phyloP scores from a whole-genome alignment of 2,113 vertebrate genomes.

The Dryoscopus gambensis region DNA sequence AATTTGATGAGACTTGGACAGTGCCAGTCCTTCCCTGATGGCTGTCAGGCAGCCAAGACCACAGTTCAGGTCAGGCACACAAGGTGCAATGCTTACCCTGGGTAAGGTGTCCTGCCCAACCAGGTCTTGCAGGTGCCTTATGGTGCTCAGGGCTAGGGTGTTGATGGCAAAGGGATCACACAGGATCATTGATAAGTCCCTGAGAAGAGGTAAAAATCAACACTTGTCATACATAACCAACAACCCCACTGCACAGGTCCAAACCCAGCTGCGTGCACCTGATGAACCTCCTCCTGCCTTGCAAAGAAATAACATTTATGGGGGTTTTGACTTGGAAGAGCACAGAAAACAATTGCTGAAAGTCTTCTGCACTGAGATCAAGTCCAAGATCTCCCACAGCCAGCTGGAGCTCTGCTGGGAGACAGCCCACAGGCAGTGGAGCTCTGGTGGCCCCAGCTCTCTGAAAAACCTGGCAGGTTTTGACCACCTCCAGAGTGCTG shows the following conservation, averaged over 20 bases:
- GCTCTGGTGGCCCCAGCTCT: not conserved
- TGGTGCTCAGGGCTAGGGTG: slow-evolving; percentile 90
- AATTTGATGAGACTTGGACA: not conserved
- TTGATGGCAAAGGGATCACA: slow-evolving; percentile 98
- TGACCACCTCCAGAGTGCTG: not conserved
- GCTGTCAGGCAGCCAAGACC: not conserved
- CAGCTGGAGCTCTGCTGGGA: not conserved
- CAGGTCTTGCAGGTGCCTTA: slow-evolving; percentile 92
- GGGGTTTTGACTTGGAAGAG: not conserved
- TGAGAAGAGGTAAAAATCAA: slow-evolving; percentile 25
- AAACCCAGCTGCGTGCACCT: not conserved
- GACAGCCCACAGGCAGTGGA: not conserved
- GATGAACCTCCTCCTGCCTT: not conserved
- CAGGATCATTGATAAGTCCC: slow-evolving; percentile 97
- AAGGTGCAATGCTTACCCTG: slow-evolving; percentile 77
- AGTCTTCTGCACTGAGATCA: not conserved
- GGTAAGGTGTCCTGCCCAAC: slow-evolving; percentile 92
- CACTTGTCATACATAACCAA: not conserved
- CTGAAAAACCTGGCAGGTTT: not conserved
- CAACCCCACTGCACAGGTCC: not conserved
- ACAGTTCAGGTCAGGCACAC: not conserved
- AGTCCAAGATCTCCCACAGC: not conserved
- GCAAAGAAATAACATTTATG: not conserved
- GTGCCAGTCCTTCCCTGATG: not conserved
- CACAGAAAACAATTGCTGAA: not conserved